phyloP scores from a whole-genome alignment of 2,113 vertebrate species.

The Oncorhynchus clarkii region DNA sequence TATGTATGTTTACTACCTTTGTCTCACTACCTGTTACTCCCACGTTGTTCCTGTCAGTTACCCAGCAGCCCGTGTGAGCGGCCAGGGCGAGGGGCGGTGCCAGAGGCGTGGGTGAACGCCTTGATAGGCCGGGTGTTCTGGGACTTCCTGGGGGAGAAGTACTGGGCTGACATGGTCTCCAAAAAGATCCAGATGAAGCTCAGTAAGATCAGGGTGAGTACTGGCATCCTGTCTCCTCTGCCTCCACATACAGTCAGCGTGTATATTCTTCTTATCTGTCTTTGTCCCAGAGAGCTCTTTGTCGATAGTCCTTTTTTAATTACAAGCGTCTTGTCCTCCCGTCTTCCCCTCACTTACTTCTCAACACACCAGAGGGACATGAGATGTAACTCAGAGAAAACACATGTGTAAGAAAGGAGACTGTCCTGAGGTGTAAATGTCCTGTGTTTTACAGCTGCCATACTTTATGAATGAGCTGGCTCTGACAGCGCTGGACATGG shows the following conservation, averaged over 20 bases:
- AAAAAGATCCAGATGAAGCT: slow-evolving; percentile 99
- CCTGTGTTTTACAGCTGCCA: slow-evolving; percentile 78
- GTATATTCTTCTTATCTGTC: not conserved
- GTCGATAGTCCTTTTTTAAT: not conserved
- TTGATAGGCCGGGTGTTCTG: slow-evolving; percentile 94
- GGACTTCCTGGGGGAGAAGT: slow-evolving; percentile 97
- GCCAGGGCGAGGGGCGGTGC: slow-evolving; percentile 77
- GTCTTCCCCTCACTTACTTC: not conserved
- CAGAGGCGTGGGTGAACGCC: slow-evolving; percentile 94
- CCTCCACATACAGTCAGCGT: not conserved
- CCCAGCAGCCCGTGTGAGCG: slow-evolving; percentile 65
- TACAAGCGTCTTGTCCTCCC: not conserved
- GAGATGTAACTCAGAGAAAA: too few relatives aligned
- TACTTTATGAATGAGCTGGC: slow-evolving; percentile 99
- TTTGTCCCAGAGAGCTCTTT: not conserved
- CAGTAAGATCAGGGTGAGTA: slow-evolving; percentile 94
- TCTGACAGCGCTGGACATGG: slow-evolving; percentile 97
- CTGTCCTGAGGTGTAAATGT: not conserved
- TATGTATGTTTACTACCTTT: too few relatives aligned
- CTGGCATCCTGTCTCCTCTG: not conserved
- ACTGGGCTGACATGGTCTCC: slow-evolving; percentile 94
- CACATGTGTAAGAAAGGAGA: too few relatives aligned
- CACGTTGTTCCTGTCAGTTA: slow-evolving; percentile 71
- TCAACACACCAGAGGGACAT: too few relatives aligned
- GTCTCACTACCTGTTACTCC: slow-evolving; percentile 12